phyloP scores from a whole-genome alignment of 2,113 vertebrate species.

The Callopanchax toddi region DNA sequence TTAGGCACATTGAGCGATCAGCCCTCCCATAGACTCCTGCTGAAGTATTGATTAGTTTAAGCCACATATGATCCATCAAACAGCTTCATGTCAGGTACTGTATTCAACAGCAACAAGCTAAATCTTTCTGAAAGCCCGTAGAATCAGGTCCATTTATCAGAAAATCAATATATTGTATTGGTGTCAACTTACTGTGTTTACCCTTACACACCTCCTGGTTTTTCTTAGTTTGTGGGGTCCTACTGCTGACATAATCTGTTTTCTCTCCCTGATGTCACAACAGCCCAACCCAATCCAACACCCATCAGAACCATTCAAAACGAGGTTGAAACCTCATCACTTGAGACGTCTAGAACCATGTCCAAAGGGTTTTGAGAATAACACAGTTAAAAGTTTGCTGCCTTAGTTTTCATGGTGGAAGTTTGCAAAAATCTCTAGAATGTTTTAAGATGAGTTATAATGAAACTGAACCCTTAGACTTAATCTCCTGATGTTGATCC shows the following conservation, averaged over 20 bases:
- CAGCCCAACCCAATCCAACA: not conserved
- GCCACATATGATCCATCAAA: slow-evolving; percentile 34
- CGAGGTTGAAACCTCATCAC: not conserved
- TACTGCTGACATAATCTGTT: not conserved
- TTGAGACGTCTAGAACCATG: too few relatives aligned
- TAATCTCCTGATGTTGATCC: too few relatives aligned
- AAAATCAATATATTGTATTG: slow-evolving; percentile 32
- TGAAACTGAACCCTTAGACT: too few relatives aligned
- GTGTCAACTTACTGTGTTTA: not conserved
- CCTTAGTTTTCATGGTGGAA: too few relatives aligned
- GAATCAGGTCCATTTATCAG: slow-evolving; percentile 29
- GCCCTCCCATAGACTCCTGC: slow-evolving; percentile 10
- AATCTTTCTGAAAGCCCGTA: slow-evolving; percentile 30
- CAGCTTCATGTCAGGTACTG: slow-evolving; percentile 10
- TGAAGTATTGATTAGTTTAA: slow-evolving; percentile 20
- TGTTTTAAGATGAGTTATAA: too few relatives aligned
- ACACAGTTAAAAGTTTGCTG: too few relatives aligned
- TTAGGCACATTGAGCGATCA: not conserved
- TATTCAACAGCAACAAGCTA: slow-evolving; percentile 14
- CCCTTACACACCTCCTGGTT: not conserved
- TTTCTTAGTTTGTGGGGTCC: not conserved
- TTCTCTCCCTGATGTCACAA: not conserved
- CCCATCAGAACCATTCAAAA: not conserved
- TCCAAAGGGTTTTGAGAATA: too few relatives aligned
- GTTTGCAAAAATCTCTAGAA: too few relatives aligned